Percentiles rank a stretch among this genome's conserved stretches.
Conservation (phyloP, 2,113 vertebrate species). For the Eonycteris spelaea region DNA sequence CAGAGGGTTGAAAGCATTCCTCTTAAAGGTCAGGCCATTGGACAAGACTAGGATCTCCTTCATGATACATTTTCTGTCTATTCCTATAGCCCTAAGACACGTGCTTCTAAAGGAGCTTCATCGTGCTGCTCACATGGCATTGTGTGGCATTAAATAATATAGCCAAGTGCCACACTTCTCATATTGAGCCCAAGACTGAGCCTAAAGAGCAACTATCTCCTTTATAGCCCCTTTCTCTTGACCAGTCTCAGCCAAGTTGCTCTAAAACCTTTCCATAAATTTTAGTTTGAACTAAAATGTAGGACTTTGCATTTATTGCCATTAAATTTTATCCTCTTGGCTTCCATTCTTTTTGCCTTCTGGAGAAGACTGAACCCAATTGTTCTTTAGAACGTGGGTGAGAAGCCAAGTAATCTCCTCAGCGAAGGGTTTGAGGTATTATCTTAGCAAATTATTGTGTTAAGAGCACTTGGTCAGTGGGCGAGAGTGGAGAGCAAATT, state of each 20-base stretch:
- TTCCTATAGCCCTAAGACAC: neutral
- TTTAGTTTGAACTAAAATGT: neutral
- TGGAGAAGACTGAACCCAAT: neutral
- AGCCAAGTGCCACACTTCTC: neutral
- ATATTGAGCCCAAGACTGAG: neutral
- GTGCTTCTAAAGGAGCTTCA: neutral
- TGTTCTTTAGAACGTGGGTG: neutral
- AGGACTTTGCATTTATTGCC: neutral
- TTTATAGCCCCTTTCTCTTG: neutral
- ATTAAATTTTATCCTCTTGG: neutral
- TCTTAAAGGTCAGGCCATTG: neutral
- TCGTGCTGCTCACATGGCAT: neutral
- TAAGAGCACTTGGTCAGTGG: neutral
- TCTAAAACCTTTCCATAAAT: neutral
- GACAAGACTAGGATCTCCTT: neutral
- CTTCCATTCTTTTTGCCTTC: neutral
- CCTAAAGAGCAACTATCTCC: neutral
- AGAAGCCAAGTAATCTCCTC: neutral
- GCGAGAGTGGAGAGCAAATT: neutral
- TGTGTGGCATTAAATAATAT: neutral
- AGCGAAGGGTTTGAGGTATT: neutral
- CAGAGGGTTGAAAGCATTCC: neutral
- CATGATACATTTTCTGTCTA: neutral
- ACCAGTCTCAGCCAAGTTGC: neutral
- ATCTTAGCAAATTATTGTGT: neutral